Evolutionary conservation across 2,888 invertebrate species (phyloP), one percentile per base, ranked within the genome.

Genomic region (Harpagoxenus sublaevis): DNA sequence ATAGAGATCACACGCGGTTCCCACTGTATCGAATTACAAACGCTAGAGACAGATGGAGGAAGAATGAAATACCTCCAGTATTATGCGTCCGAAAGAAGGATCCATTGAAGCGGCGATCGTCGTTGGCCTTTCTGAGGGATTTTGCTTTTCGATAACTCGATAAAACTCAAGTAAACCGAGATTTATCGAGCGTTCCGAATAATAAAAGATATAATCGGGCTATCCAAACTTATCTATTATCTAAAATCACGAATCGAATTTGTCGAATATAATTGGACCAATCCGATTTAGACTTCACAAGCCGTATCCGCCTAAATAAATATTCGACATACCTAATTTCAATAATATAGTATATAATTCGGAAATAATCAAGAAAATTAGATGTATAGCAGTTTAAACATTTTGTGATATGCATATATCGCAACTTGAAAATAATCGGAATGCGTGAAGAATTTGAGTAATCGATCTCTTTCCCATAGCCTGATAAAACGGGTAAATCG

Each of bases 11-110:
- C 92, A 91, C 89, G 88, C 85, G 91, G 94, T 94, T 95, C 95
- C 95, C 94, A 95, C 94, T 94, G 94, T 93, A 94, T 95, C 94
- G 92, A 93, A 92, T 95, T 95, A 93, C 95, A 91, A 86, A 88
- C 89, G 57, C 28, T 88, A 91, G 89, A 91, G 88, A 92, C 86
- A 79, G 70, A 53, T 77, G 65, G 68, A 75, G 73, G 84, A 87
- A 85, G 87, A 84, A 88, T 82, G 85, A 91, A 88, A 78, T 84
- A 87, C 78, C 85, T 75, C 28, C 35, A 68, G 90, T 89, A 92
- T 92, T 91, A 93, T 93, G 89, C 89, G 92, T 91, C 86, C 88
- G 88, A 90, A 89, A 86, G 88, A 90, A 91, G 90, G 91, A 89
- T 92, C 92, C 94, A 94, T 94, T 94, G 93, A 94, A 73, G 89